Conservation (phyloP, 2,797 vertebrate genomes). For the Nannoperca obscura region DNA sequence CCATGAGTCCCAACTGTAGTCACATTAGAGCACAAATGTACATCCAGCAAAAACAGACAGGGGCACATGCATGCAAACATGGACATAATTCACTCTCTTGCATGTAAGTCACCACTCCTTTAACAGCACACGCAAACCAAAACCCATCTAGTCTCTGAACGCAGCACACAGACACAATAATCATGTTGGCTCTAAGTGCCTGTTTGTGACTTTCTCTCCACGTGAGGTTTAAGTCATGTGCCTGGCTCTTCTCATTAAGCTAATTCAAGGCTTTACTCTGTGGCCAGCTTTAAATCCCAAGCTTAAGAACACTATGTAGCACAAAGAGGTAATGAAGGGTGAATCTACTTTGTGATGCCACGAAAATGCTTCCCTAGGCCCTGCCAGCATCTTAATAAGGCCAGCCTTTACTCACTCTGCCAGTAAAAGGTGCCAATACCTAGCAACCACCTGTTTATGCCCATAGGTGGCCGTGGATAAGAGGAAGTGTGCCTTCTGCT, state of each 20-base stretch:
- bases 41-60: slow-evolving; percentile 14
- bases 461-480: slow-evolving; percentile 42
- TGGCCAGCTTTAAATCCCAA: slow-evolving; percentile 68
- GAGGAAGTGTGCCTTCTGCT: slow-evolving; percentile 48
- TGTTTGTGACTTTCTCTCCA: slow-evolving; percentile 65
- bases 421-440: slow-evolving; percentile 39
- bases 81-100: not conserved
- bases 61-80: slow-evolving; percentile 14
- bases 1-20: slow-evolving; percentile 16
- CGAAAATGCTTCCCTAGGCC: slow-evolving; percentile 34
- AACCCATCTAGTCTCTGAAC: not conserved
- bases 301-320: slow-evolving; percentile 66
- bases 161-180: slow-evolving; percentile 21
- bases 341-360: slow-evolving; percentile 68
- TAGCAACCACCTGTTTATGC: slow-evolving; percentile 56
- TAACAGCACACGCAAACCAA: not conserved
- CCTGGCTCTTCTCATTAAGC: slow-evolving; percentile 77
- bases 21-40: slow-evolving; percentile 15
- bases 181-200: slow-evolving; percentile 16
- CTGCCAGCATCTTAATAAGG: slow-evolving; percentile 45
- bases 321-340: slow-evolving; percentile 64
- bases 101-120: not conserved
- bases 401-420: slow-evolving; percentile 32
- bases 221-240: slow-evolving; percentile 78
- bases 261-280: slow-evolving; percentile 81